These are phyloP conservation scores for Camponotus vicinus DNA, from an alignment of 1,140 invertebrate genomes.

Conservation along the genomic window DNA sequence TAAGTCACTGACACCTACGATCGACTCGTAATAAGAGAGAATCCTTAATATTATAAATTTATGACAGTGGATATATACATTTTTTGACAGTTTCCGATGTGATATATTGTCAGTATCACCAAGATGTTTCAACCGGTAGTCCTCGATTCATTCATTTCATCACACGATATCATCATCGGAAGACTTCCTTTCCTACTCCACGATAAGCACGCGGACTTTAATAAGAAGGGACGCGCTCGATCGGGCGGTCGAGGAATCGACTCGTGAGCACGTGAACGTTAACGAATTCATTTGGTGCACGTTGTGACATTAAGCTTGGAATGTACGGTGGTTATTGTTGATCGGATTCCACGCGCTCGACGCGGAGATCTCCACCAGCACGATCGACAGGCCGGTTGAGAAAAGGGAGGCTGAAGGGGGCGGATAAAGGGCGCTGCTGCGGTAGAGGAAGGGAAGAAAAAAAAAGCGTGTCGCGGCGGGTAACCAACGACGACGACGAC, in stretches of 20 bases:
- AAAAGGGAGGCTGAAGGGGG: background rate
- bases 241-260: background rate
- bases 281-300: constrained; percentile 63
- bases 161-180: no score
- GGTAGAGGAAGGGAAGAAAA: constrained; percentile 62
- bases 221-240: constrained; percentile 64
- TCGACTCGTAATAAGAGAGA: background rate
- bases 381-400: constrained; percentile 37
- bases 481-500: constrained; percentile 9
- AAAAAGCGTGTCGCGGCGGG: constrained; percentile 45
- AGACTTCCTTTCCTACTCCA: constrained; percentile 29
- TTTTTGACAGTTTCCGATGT: background rate
- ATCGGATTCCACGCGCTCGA: constrained; percentile 62
- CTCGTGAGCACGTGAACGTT: constrained; percentile 49
- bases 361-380: constrained; percentile 24
- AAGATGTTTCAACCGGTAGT: constrained; percentile 18
- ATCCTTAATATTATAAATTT: background rate
- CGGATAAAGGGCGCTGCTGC: constrained; percentile 53
- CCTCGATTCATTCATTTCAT: background rate
- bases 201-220: constrained; percentile 57
- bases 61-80: background rate
- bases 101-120: background rate
- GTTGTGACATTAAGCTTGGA: constrained; percentile 63
- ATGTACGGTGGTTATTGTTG: constrained; percentile 50
- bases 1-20: constrained; percentile 4